Percentiles rank a stretch among this genome's conserved stretches.
Evolutionary conservation across 2,888 invertebrate genomes (phyloP).

Genomic region (Polydrusus pterygomalis): DNA sequence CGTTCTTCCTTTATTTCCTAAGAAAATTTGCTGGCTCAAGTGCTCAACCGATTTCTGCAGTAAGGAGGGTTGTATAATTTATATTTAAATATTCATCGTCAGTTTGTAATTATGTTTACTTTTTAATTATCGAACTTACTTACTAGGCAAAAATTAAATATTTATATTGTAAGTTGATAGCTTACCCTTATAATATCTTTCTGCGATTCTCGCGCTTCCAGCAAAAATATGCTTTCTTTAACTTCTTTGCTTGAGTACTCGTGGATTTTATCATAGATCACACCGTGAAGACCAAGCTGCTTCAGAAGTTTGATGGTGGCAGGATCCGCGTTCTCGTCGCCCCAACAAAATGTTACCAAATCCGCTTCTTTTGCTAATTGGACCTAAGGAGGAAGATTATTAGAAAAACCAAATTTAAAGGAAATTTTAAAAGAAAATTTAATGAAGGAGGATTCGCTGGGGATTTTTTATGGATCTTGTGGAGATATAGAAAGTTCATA

Average conservation of each 20-base stretch:
- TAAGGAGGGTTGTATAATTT: too few relatives aligned
- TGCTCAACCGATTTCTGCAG: too few relatives aligned
- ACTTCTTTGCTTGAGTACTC: constrained; percentile 82
- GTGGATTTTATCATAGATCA: constrained; percentile 96
- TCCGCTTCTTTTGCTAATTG: constrained; percentile 86
- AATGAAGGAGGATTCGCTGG: too few relatives aligned
- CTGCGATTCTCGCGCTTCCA: constrained; percentile 86
- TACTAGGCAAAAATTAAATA: too few relatives aligned
- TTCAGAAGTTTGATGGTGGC: constrained; percentile 90
- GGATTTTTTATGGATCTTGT: too few relatives aligned
- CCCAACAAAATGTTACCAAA: constrained; percentile 97
- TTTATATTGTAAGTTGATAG: not conserved
- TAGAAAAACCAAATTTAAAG: too few relatives aligned
- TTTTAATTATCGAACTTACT: too few relatives aligned
- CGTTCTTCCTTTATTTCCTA: too few relatives aligned
- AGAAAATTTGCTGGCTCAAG: too few relatives aligned
- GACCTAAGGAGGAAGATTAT: constrained; percentile 74
- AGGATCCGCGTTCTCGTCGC: constrained; percentile 94
- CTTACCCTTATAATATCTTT: constrained; percentile 74
- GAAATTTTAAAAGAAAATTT: not conserved
- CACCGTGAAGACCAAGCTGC: constrained; percentile 92
- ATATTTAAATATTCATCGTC: too few relatives aligned
- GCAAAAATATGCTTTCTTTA: constrained; percentile 88
- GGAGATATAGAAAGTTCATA: too few relatives aligned
- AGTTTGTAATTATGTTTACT: too few relatives aligned